A percentile compares a stretch with the other conserved stretches of the same genome.
These are phyloP conservation scores for Oreohelix idahoensis DNA, from an alignment of 1,140 invertebrate genomes.

Conservation along the genomic window DNA sequence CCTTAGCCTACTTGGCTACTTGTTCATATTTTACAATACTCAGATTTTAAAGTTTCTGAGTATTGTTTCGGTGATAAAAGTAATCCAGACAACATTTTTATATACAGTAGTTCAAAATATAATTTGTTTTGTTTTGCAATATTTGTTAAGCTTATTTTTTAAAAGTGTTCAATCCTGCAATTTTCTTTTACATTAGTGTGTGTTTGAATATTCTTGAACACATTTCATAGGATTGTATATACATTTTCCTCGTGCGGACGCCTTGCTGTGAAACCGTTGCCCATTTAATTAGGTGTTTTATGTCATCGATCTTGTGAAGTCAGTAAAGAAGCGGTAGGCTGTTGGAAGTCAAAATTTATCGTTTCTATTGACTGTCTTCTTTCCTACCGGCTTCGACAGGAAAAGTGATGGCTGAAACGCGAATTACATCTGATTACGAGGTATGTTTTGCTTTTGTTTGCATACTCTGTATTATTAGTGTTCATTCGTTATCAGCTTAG, in stretches of 20 bases:
- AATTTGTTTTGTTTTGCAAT: not conserved
- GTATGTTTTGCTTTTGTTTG: not conserved
- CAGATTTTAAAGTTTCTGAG: too few relatives aligned
- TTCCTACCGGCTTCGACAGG: not conserved
- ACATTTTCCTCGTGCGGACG: not conserved
- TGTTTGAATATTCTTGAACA: not conserved
- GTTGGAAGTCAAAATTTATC: not conserved
- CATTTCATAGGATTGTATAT: not conserved
- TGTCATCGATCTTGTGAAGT: not conserved
- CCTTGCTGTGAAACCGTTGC: not conserved
- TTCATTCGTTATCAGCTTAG: too few relatives aligned
- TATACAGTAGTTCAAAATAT: not conserved
- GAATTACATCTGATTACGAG: not conserved
- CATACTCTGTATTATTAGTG: too few relatives aligned
- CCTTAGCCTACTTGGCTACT: too few relatives aligned
- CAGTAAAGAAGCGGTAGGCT: not conserved
- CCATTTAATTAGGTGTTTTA: not conserved
- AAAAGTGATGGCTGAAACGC: not conserved
- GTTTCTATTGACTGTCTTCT: not conserved
- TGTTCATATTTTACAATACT: too few relatives aligned
- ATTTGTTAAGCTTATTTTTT: not conserved
- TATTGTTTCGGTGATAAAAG: not conserved
- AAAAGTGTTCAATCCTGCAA: not conserved
- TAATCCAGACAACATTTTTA: not conserved
- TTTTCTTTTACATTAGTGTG: not conserved